A percentile compares a stretch with the other conserved stretches of the same genome.
These are phyloP conservation scores for Nettapus auritus DNA, from an alignment of 2,113 vertebrate genomes.

Conservation along the genomic window DNA sequence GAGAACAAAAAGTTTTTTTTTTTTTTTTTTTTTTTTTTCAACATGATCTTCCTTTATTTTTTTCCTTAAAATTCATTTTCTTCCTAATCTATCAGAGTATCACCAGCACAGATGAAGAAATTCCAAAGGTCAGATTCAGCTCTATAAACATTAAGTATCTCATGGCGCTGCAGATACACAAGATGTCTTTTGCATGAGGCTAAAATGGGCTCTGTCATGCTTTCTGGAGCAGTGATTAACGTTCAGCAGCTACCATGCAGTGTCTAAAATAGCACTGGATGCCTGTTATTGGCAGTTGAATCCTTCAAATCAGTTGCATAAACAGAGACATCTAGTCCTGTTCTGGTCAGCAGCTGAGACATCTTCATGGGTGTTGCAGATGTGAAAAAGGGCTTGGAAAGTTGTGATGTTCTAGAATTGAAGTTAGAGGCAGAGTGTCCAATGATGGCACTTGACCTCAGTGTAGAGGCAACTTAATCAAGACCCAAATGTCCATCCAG, in stretches of 20 bases:
- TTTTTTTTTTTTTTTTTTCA: neutral
- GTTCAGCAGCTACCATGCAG: neutral
- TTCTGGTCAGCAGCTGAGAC: neutral
- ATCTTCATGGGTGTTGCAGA: neutral
- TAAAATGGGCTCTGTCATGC: neutral
- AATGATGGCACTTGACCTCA: neutral
- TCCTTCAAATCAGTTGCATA: neutral
- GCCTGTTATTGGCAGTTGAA: neutral
- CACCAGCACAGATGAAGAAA: neutral
- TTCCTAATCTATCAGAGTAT: neutral
- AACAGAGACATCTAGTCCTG: neutral
- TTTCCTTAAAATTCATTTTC: neutral
- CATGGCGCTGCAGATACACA: neutral
- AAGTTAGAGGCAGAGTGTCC: neutral
- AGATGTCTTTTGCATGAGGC: neutral
- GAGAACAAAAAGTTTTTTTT: neutral
- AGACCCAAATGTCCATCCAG: neutral
- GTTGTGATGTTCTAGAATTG: fast-evolving
- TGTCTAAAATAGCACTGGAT: neutral
- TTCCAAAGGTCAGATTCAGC: neutral
- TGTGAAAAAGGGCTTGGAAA: neutral
- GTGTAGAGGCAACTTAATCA: neutral
- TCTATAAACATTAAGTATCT: neutral
- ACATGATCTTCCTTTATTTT: neutral
- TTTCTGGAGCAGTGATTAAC: neutral